phyloP scores from a whole-genome alignment of 2,113 vertebrate species.

The Dasyprocta punctata region DNA sequence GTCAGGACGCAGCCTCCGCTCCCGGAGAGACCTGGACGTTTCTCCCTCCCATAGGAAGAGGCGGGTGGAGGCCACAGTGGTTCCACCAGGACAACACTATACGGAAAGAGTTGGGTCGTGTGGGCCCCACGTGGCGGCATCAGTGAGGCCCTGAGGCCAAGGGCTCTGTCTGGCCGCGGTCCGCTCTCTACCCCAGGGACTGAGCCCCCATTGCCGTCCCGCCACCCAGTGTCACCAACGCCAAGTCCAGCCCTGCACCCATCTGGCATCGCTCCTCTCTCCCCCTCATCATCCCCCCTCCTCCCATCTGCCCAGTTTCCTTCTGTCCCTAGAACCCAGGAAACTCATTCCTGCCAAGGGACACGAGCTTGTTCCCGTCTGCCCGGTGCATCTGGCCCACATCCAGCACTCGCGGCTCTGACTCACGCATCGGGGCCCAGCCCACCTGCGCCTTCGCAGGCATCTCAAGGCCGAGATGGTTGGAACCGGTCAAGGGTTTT shows the following conservation, averaged over 20 bases:
- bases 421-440: accelerated
- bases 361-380: neutral
- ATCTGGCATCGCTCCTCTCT: too few species aligned
- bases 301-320: neutral
- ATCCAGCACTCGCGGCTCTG: neutral
- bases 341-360: neutral
- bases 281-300: neutral
- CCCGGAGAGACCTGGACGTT: neutral
- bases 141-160: neutral
- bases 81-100: neutral
- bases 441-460: accelerated
- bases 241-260: neutral
- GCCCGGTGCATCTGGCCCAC: neutral
- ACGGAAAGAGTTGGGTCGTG: accelerated
- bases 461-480: neutral
- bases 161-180: neutral
- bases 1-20: neutral
- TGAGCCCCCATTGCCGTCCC: neutral
- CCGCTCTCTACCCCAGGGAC: too few species aligned
- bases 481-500: neutral
- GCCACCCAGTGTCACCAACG: too few species aligned
- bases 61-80: neutral
- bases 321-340: neutral
- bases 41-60: neutral
- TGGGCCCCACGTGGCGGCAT: accelerated